These are phyloP conservation scores for Fopius arisanus DNA, from an alignment of 1,140 invertebrate genomes.

Conservation along the genomic window DNA sequence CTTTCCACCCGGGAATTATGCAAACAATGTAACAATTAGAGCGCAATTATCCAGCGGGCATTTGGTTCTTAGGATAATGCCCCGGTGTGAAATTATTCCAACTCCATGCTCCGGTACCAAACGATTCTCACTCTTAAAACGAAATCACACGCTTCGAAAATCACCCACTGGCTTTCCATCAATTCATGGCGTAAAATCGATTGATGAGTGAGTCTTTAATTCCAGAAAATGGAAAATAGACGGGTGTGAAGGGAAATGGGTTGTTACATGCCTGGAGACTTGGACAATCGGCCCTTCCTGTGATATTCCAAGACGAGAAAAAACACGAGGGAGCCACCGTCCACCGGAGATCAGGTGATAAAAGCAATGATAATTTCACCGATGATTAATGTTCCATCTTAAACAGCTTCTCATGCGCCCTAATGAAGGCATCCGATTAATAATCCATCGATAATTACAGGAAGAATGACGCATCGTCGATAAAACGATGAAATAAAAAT, in stretches of 20 bases:
- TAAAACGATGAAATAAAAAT: no score
- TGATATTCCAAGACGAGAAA: no score
- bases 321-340: no score
- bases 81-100: constrained; percentile 38
- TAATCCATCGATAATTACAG: no score
- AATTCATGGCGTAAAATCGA: constrained; percentile 1
- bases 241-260: background rate
- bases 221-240: background rate
- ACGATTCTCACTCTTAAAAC: background rate
- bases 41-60: constrained; percentile 49
- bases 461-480: no score
- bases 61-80: constrained; percentile 56
- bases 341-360: no score
- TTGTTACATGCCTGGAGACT: background rate
- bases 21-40: constrained; percentile 62
- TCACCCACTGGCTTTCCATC: background rate
- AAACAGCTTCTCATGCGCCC: no score
- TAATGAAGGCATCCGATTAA: no score
- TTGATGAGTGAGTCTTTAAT: constrained; percentile 8
- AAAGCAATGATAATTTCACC: no score
- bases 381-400: no score
- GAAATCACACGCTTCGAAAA: constrained; percentile 16
- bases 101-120: constrained; percentile 29
- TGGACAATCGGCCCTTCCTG: background rate
- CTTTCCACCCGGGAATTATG: constrained; percentile 54